Base-by-base conservation (phyloP, 1,140 invertebrate genomes). In the Pantala flavescens region DNA sequence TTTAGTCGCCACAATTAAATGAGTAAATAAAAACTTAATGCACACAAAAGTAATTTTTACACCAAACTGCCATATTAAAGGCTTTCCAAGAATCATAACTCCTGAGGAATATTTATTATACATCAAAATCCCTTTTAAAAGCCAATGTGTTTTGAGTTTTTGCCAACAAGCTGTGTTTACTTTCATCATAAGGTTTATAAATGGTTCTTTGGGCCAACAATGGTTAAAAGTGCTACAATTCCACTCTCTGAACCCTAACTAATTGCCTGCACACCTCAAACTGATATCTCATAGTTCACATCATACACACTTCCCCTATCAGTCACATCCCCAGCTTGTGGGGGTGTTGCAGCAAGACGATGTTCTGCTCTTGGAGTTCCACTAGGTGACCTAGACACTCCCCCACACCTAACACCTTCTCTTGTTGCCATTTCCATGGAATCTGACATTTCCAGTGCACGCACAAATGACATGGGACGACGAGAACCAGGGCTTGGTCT, bases 271-370 rank as follows among this genome's bases (percentile, higher is more conserved):
- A 36, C 23, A 24, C 74, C 74, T 75, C 76, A 84, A 63, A 97
- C 94, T 74, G 94, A 96, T 84, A 96, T 97, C 84, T 97, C 95
- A 84, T 97, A 97, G 84, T 95, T 96, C 90, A 94, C 95, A 83
- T 97, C 95, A 82, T 97, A 97, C 75, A 95, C 90, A 84, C 92
- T 95, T 77, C 90, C 90, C 76, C 93, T 88, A 81, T 95, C 93
- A 24, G 89, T 90, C 55, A 74, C 73, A 76, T 23, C 72, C 28
- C 23, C 75, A 74, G 23, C 73, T 71, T 73, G 76, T 74, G 43
- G 76, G 55, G 74, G 74, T 74, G 43, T 70, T 72, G 71, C 36
- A 24, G 14, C 71, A 75, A 23, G 73, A 42, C 14, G 73, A 71
- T 55, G 76, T 49, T 55, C 71, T 55, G 71, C 71, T 77, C 78